Evolutionary conservation across 2,888 invertebrate genomes (phyloP), one percentile per base, ranked within the genome.

Genomic region (Cecidostiba fungosa): DNA sequence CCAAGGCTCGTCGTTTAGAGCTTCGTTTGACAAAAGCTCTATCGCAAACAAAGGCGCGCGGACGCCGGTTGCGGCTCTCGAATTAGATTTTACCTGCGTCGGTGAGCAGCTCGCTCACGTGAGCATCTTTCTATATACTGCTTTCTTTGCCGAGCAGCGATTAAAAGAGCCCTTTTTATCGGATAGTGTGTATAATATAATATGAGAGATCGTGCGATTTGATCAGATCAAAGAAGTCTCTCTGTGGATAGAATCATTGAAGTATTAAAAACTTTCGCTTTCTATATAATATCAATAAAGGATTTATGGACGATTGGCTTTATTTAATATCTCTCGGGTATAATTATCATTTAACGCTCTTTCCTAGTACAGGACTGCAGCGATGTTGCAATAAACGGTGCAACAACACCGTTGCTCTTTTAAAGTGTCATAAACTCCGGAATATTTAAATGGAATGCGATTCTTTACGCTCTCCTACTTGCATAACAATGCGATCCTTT

Each of bases 41-140:
- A 32, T 74, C 12, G 62, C 73, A 54, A 69, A 84, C 79, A 79
- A 74, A 76, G 79, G 26, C 69, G 26, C 69, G 26, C 0, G 12
- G 47, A 19, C 19, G 36, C 23, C 23, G 62, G 26, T 50, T 14
- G 36, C 19, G 19, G 84, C 79, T 76, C 79, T 76, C 77, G 66
- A 85, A 85, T 85, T 81, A 73, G 73, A 85, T 85, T 85, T 73
- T 66, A 14, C 70, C 62, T 73, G 66, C 39, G 73, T 82, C 77
- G 77, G 29, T 70, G 77, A 77, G 85, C 70, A 29, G 23, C 62
- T n/a, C 10, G 23, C 14, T 50, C 29, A 16, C 59, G 62, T 32
- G 5, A 29, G 32, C 12, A 6, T 16, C 19, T 26, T 32, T 69
- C 69, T 32, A 32, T 32, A 32, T 5, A 69, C 36, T 72, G 36